Evolutionary conservation across 2,888 invertebrate species (phyloP), one percentile per base, ranked within the genome.

Genomic region (Brenthis daphne): DNA sequence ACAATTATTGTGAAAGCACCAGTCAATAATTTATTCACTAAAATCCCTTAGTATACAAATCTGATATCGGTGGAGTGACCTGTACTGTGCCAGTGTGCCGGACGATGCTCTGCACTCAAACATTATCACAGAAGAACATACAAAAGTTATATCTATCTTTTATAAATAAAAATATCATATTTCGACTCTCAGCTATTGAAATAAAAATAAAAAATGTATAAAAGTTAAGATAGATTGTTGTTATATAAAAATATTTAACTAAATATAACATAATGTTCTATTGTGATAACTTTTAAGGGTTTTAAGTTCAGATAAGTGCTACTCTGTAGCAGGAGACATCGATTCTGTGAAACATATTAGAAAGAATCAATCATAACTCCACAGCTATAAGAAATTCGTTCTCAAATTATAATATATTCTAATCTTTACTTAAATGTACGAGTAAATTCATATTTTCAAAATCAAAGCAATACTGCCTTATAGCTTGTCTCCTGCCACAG

Each of bases 11-110:
- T 92, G 91, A 92, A 92, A 92, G 92, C 92, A 92, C 92, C 92
- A 92, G 90, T 92, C 92, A 91, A 89, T 90, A 90, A 87, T 90
- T 92, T 92, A 92, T 91, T 92, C 81, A 88, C 90, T 91, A 92
- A 88, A 88, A 87, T 83, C 82, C 64, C 85, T 89, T 90, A 87
- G 86, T 87, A 87, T 90, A 90, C 88, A 89, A 84, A 85, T 83
- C 82, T 85, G 85, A 86, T 83, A 79, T 80, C 73, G 74, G 78
- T 83, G 82, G 80, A 75, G 78, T 82, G 78, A 61, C 67, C 65
- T 66, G 63, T 70, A 71, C 71, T 68, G 69, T 47, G 5, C 58
- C 50, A 20, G 20, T 20, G 76, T 75, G 76, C 75, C 72, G 73
- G 70, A 68, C 69, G 64, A 63, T 61, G 64, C 61, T 43, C 60